A percentile compares a stretch with the other conserved stretches of the same genome.
Evolutionary conservation across 2,797 vertebrate species (phyloP).

Genomic region (Nasua narica): DNA sequence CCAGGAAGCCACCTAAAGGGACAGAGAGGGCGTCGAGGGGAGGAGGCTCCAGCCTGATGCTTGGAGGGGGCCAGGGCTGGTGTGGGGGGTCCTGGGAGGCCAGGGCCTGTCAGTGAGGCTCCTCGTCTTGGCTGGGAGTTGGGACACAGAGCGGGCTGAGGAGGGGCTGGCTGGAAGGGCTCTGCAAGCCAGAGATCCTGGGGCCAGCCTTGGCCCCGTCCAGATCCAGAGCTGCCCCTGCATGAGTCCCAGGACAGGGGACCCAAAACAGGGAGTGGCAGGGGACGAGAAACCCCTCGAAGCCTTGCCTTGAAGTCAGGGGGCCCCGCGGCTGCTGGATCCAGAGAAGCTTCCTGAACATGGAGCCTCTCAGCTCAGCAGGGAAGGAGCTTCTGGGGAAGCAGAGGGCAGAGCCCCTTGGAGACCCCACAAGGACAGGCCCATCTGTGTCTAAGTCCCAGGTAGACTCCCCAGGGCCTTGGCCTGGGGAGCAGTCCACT

Average conservation of each 20-base stretch:
- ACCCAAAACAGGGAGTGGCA: neutral
- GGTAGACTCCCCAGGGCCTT: neutral
- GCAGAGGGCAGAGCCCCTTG: too few relatives aligned
- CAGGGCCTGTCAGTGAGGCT: neutral
- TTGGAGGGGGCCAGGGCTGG: neutral
- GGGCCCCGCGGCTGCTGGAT: neutral
- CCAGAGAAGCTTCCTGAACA: neutral
- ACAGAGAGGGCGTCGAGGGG: neutral
- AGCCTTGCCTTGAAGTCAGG: neutral
- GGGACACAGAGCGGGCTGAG: neutral
- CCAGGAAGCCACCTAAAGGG: neutral
- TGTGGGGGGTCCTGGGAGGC: neutral
- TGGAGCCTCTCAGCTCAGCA: neutral
- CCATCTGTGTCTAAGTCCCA: neutral
- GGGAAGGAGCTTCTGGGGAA: neutral
- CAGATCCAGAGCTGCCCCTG: neutral
- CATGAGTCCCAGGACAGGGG: neutral
- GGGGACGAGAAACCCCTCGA: rapidly evolving
- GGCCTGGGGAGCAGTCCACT: too few relatives aligned
- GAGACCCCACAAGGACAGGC: rapidly evolving
- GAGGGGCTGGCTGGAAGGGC: neutral
- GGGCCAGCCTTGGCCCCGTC: too few relatives aligned
- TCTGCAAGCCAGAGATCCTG: neutral
- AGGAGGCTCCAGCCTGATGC: neutral
- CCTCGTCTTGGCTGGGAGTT: neutral